Conservation (phyloP, 2,113 vertebrate species). For the Dissostichus mawsoni region DNA sequence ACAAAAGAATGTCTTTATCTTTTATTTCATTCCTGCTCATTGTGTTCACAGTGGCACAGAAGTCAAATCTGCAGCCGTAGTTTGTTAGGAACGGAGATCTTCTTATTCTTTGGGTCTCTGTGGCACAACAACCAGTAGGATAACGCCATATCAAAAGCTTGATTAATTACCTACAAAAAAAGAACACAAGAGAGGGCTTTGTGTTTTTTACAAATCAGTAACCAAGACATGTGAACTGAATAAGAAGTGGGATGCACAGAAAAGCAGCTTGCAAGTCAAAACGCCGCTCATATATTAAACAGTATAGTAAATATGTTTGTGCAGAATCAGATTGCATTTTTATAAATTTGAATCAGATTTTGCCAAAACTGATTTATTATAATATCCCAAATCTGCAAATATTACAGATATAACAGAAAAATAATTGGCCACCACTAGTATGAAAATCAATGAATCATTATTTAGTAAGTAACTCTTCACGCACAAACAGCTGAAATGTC, state of each 20-base stretch:
- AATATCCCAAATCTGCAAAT: background rate
- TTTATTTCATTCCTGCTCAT: constrained; percentile 54
- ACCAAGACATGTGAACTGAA: constrained; percentile 20
- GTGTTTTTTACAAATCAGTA: constrained; percentile 44
- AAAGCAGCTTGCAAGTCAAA: background rate
- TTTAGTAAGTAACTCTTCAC: no score
- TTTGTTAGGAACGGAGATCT: constrained; percentile 26
- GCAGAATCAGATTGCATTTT: background rate
- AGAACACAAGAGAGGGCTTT: constrained; percentile 28
- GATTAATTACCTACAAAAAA: constrained; percentile 39
- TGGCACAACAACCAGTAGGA: constrained; percentile 35
- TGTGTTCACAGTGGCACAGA: constrained; percentile 54
- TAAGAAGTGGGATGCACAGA: background rate
- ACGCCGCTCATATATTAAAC: background rate
- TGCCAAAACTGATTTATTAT: background rate
- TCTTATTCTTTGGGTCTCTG: constrained; percentile 35
- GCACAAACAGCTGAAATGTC: no score
- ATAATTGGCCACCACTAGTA: no score
- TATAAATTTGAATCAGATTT: background rate
- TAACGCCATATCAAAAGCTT: constrained; percentile 24
- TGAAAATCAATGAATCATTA: no score
- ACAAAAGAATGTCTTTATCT: constrained; percentile 51
- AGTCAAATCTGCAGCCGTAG: constrained; percentile 23
- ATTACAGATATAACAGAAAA: no score
- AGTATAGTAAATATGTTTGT: background rate